Evolutionary conservation across 2,888 invertebrate species (phyloP), one percentile per base, ranked within the genome.

Genomic region (Hylaea fasciaria): DNA sequence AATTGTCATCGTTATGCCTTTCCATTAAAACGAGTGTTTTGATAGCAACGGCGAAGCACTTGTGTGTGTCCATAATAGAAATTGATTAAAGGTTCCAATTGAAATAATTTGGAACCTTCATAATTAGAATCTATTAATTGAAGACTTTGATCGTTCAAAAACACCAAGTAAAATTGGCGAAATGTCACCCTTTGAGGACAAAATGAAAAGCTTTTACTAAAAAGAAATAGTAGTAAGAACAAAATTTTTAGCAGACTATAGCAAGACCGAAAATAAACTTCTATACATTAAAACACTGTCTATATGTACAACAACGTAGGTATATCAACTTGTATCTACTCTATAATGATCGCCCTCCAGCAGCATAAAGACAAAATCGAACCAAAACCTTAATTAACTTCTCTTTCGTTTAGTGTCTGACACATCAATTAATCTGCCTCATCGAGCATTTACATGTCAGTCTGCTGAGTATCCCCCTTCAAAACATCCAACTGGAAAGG

Each of bases 361-460:
- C 22, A 12, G 12, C 7, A n/a, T 28, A 49, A n/a, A 13, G 40
- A 40, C 2, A 37, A 59, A 50, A 37, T 37, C 41, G 16, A 41
- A 39, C n/a, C 17, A 43, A 60, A 65, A 65, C 62, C 16, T 28
- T 55, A 55, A 51, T 65, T 68, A 65, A 64, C 47, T 51, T 64
- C 43, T 71, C 74, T 72, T 67, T 67, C 53, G 49, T 66, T 59
- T 69, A 70, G 66, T 70, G 70, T 74, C 73, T 75, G 77, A 74
- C 72, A 75, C 71, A 70, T 76, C 75, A 57, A 80, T 79, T 74
- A 78, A 74, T 73, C 70, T 73, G 73, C 73, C 71, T 70, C 76
- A 68, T 66, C 75, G 66, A 78, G 68, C 74, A 73, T 71, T 71
- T 70, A 73, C 65, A 72, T 67, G 65, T 51, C 65, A 65, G 75